A percentile compares a stretch with the other conserved stretches of the same genome.
Evolutionary conservation across 1,140 invertebrate species (phyloP).

Genomic region (Goniozus legneri): DNA sequence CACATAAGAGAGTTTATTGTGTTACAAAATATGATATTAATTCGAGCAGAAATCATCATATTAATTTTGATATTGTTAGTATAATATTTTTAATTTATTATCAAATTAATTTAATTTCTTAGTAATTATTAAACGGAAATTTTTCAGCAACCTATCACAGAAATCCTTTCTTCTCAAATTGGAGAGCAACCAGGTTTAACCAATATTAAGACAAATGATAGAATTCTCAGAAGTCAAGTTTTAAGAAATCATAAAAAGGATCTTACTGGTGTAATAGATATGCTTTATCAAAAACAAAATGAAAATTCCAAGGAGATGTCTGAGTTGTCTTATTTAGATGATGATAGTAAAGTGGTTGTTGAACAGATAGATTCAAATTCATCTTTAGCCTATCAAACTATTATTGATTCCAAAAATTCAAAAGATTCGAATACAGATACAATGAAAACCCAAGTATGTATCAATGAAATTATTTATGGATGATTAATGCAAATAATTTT

Average conservation of each 20-base stretch:
- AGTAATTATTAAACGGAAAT: not conserved
- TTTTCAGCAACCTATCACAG: not conserved
- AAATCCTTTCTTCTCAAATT: slow-evolving; percentile 5
- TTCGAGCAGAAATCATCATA: slow-evolving; percentile 39
- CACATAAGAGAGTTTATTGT: slow-evolving; percentile 80
- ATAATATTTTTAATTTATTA: slow-evolving; percentile 5
- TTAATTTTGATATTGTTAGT: slow-evolving; percentile 50
- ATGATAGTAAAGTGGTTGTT: slow-evolving; percentile 33
- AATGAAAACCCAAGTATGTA: slow-evolving; percentile 51
- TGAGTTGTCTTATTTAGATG: not conserved
- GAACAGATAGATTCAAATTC: slow-evolving; percentile 53
- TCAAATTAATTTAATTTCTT: not conserved
- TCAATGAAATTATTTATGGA: slow-evolving; percentile 9
- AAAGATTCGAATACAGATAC: slow-evolving; percentile 36
- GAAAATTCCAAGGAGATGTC: slow-evolving; percentile 27
- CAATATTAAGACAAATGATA: slow-evolving; percentile 41
- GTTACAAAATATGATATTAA: slow-evolving; percentile 54
- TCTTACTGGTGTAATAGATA: slow-evolving; percentile 56
- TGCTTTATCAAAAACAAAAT: slow-evolving; percentile 41
- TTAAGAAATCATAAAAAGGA: slow-evolving; percentile 57
- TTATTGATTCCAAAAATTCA: slow-evolving; percentile 13
- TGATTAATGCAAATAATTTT: slow-evolving; percentile 1
- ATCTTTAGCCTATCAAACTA: slow-evolving; percentile 55
- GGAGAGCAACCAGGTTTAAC: slow-evolving; percentile 3
- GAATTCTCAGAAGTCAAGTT: slow-evolving; percentile 32